A percentile compares a stretch with the other conserved stretches of the same genome.
Conservation (phyloP, 2,113 vertebrate genomes). For the Mustelus asterias region DNA sequence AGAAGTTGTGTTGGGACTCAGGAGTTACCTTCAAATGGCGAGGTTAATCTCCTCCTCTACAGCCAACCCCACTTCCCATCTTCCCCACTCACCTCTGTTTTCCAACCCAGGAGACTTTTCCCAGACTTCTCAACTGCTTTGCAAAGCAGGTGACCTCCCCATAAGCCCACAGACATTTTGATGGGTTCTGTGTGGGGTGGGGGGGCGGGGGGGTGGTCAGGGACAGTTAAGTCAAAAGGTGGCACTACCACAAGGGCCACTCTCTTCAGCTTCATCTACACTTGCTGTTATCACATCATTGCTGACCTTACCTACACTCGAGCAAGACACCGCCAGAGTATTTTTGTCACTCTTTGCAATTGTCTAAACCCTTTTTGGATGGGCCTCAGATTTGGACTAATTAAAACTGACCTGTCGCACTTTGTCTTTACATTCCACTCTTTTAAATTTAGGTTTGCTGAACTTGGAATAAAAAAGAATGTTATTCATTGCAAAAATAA, state of each 20-base stretch:
- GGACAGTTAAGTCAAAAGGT: neutral
- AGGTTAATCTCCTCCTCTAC: neutral
- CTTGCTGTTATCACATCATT: no score
- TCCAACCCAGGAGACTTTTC: neutral
- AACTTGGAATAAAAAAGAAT: no score
- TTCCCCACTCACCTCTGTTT: neutral
- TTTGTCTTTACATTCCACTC: no score
- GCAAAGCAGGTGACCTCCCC: neutral
- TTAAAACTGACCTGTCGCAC: no score
- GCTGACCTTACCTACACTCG: no score
- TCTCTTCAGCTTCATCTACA: neutral
- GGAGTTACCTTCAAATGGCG: neutral
- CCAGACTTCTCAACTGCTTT: neutral
- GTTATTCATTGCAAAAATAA: no score
- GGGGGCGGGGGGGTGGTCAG: neutral
- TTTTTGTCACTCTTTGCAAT: no score
- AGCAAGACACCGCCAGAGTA: no score
- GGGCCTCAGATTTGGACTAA: no score
- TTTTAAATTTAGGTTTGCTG: no score
- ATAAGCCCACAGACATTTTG: neutral
- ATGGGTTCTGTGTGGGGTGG: neutral
- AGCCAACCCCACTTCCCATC: neutral
- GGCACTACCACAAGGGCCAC: neutral
- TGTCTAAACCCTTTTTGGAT: no score
- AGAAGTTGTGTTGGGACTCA: neutral